Evolutionary conservation across 2,797 vertebrate genomes (phyloP).

Genomic region (Mareca strepera): DNA sequence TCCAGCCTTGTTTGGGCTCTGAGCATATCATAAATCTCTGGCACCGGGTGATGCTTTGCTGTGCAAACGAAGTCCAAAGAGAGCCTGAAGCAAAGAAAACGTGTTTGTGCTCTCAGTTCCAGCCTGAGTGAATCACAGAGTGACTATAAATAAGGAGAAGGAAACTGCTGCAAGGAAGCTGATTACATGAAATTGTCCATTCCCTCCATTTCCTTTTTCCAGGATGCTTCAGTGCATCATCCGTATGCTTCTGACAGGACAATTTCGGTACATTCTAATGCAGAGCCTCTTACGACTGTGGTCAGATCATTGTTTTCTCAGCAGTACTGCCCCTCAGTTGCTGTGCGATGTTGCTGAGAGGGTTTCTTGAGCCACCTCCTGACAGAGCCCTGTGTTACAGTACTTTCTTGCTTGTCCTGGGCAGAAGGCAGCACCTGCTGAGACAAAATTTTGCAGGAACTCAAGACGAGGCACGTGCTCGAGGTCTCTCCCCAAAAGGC

Average conservation of each 20-base stretch:
- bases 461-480: not conserved
- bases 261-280: not conserved
- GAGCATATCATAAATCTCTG: conserved; percentile 27
- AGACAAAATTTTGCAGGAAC: not conserved
- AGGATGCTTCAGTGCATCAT: conserved; percentile 31
- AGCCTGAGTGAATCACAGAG: conserved; percentile 43
- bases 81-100: conserved; percentile 48
- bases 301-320: not conserved
- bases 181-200: conserved; percentile 48
- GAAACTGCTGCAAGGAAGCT: conserved; percentile 46
- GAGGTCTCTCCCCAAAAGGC: not conserved
- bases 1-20: conserved; percentile 36
- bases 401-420: not conserved
- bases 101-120: conserved; percentile 51
- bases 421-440: not conserved
- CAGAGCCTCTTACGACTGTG: not conserved
- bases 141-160: conserved; percentile 59
- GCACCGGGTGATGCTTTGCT: conserved; percentile 39
- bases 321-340: not conserved
- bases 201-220: conserved; percentile 42
- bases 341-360: not conserved
- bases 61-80: conserved; percentile 57
- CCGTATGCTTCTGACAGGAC: not conserved
- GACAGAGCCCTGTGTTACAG: not conserved
- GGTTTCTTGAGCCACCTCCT: not conserved